Percentiles rank a stretch among this genome's conserved stretches.
Conservation (phyloP, 1,140 invertebrate species). For the Cydia splendana region DNA sequence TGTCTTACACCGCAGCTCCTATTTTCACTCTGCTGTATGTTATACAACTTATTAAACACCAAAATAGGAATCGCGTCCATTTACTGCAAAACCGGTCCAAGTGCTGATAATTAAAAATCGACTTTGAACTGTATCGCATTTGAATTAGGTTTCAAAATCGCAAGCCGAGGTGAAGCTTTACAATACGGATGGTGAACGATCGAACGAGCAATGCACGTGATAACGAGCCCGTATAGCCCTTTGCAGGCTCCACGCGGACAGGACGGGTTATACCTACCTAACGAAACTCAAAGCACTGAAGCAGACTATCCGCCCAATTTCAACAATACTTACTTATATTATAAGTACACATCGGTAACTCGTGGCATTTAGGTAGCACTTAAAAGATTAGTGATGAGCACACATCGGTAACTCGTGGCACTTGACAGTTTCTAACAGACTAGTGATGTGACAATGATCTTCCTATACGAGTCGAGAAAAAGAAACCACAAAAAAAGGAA, state of each 20-base stretch:
- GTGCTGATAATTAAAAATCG: background rate
- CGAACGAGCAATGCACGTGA: background rate
- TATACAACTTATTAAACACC: background rate
- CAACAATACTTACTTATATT: too few relatives aligned
- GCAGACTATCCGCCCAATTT: background rate
- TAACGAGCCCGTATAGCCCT: background rate
- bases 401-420: too few relatives aligned
- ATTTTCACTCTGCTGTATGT: too few relatives aligned
- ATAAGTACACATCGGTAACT: too few relatives aligned
- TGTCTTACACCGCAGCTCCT: too few relatives aligned
- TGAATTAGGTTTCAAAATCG: background rate
- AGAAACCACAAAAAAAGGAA: too few relatives aligned
- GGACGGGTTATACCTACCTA: background rate
- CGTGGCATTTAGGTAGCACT: too few relatives aligned
- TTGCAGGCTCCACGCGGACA: background rate
- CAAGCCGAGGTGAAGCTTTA: background rate
- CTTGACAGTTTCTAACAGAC: too few relatives aligned
- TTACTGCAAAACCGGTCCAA: background rate
- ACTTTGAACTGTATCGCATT: background rate
- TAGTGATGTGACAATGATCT: too few relatives aligned
- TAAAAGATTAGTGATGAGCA: too few relatives aligned
- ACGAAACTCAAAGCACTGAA: background rate
- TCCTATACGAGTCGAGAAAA: too few relatives aligned
- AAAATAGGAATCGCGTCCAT: background rate
- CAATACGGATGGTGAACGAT: background rate